Conservation (phyloP, 2,113 vertebrate species). For the Columba janthina region DNA sequence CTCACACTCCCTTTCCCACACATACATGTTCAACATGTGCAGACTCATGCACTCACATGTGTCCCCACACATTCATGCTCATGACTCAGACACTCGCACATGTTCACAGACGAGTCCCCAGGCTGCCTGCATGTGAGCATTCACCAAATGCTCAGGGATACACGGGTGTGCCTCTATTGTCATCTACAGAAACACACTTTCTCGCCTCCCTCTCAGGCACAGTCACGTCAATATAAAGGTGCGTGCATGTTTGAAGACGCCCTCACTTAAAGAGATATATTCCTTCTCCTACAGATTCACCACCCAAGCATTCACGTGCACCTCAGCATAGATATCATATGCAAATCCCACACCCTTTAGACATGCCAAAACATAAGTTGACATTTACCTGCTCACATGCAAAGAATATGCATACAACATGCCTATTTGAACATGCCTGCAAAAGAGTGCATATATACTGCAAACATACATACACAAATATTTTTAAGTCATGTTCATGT, state of each 20-base stretch:
- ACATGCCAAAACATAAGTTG: not conserved
- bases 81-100: fast-evolving
- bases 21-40: fast-evolving
- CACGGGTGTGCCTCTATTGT: fast-evolving
- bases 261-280: not conserved
- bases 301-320: not conserved
- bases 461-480: not conserved
- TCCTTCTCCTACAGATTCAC: not conserved
- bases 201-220: not conserved
- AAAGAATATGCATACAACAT: not conserved
- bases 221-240: not conserved
- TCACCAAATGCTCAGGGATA: not conserved
- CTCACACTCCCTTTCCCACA: not conserved
- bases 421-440: not conserved
- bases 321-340: not conserved
- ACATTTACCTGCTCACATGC: not conserved
- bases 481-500: not conserved
- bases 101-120: not conserved
- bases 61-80: not conserved
- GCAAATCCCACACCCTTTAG: not conserved
- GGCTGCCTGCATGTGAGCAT: not conserved
- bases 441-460: not conserved
- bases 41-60: fast-evolving
- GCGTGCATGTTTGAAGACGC: not conserved
- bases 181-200: not conserved